Evolutionary conservation across 2,797 vertebrate species (phyloP).

Genomic region (Phoebastria nigripes): DNA sequence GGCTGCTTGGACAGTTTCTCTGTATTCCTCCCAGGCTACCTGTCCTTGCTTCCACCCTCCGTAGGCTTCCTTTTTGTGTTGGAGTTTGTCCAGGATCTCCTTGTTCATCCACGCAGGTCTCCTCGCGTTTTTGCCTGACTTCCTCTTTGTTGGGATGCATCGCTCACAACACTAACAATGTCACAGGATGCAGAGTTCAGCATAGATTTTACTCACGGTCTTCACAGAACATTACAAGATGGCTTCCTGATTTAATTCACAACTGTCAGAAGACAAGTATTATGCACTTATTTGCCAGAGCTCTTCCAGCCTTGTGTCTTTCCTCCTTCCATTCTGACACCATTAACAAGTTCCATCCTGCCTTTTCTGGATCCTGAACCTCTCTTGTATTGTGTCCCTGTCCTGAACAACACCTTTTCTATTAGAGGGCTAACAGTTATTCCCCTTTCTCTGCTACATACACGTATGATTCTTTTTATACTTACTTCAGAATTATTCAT

Average conservation of each 20-base stretch:
- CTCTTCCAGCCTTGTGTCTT: background rate
- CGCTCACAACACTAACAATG: background rate
- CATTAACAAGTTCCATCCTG: background rate
- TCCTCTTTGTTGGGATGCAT: no score
- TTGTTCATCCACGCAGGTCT: no score
- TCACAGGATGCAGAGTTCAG: background rate
- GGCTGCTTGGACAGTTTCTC: no score
- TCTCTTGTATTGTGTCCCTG: background rate
- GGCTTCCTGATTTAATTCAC: background rate
- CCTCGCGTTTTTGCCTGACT: no score
- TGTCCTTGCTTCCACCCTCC: no score
- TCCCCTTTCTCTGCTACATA: background rate
- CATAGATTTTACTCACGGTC: background rate
- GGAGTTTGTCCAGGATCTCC: no score
- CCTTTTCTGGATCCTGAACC: background rate
- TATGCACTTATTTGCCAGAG: background rate
- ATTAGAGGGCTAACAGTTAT: background rate
- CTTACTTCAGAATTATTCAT: background rate
- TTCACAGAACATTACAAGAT: background rate
- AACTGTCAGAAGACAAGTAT: background rate
- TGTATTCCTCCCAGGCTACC: no score
- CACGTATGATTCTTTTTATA: background rate
- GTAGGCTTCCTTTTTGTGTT: no score
- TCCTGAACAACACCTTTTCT: background rate
- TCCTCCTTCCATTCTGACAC: background rate